Conservation (phyloP, 1,140 invertebrate species). For the Augochlora pura region DNA sequence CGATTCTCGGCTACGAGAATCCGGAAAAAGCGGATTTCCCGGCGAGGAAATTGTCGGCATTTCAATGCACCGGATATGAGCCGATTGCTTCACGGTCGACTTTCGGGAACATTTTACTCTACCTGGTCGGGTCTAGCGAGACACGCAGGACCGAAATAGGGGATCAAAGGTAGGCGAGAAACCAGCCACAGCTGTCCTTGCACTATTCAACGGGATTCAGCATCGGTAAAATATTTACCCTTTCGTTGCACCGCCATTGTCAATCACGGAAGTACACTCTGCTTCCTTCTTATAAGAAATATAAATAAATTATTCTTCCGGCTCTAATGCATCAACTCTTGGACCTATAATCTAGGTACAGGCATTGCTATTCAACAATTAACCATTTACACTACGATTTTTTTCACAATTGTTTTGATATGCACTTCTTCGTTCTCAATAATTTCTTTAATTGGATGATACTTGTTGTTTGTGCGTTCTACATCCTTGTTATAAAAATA, state of each 20-base stretch:
- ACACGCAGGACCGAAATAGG: constrained; percentile 6
- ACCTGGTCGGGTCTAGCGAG: constrained; percentile 13
- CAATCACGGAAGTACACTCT: background rate
- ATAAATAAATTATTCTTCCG: no score
- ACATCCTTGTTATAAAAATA: no score
- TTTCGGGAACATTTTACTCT: constrained; percentile 52
- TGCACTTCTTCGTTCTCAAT: no score
- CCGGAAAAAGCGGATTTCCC: constrained; percentile 63
- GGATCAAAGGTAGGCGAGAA: constrained; percentile 17
- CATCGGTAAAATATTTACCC: constrained; percentile 38
- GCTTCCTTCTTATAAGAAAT: no score
- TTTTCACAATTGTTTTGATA: no score
- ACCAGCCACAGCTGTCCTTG: constrained; percentile 31
- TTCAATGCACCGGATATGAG: constrained; percentile 55
- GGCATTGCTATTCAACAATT: no score
- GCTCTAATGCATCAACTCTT: no score
- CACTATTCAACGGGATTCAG: constrained; percentile 12
- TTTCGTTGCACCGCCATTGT: background rate
- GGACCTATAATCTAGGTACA: no score
- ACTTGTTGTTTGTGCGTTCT: no score
- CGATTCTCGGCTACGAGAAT: constrained; percentile 33
- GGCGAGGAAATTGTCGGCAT: constrained; percentile 17
- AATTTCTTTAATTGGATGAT: no score
- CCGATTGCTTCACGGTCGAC: constrained; percentile 57
- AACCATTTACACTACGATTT: no score